Base-by-base conservation (phyloP, 2,888 invertebrate genomes). In the Dendrolimus houi region DNA sequence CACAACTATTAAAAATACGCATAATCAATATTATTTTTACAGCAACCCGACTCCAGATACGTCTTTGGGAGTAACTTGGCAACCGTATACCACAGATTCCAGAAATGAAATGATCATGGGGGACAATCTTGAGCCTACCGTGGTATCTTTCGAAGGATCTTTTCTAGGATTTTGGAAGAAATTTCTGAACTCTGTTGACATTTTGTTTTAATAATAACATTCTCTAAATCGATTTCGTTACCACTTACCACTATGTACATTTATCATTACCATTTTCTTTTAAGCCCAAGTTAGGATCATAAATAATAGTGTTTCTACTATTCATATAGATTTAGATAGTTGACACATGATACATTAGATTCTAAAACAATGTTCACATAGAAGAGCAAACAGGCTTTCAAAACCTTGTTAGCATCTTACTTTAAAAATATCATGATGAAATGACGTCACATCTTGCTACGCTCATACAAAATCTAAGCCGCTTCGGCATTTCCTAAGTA, bases 1-100 rank as follows among this genome's bases (percentile, higher is more conserved):
- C 29, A 29, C 29, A 6, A 29, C 29, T 29, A 29, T 6, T 29
- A 29, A 29, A 29, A 29, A 29, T 29, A 29, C 29, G 29, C 29
- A 29, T 29, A 29, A 29, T 29, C 6, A 3, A 29, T 29, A 29
- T 29, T 6, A 6, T 29, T 29, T 29, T 29, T 29, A 29, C 68
- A 83, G 82, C 0, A 75, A 70, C 7, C 81, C 79, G 9, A 81
- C 81, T 0, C 77, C 81, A 1, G 69, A 71, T 41, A n/a, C 60
- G 0, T 62, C 69, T 0, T 58, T 72, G 2, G 70, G 70, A 8
- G 67, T 68, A 0, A 63, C 41, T 0, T 82, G 83, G 79, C 67
- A 68, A 1, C 59, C 68, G 52, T 80, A 75, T 47, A 65, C 70
- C 13, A 55, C 55, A 2, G 53, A n/a, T 0, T 59, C 56, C 10